Conservation (phyloP, 1,140 invertebrate genomes). For the Microplitis mediator region DNA sequence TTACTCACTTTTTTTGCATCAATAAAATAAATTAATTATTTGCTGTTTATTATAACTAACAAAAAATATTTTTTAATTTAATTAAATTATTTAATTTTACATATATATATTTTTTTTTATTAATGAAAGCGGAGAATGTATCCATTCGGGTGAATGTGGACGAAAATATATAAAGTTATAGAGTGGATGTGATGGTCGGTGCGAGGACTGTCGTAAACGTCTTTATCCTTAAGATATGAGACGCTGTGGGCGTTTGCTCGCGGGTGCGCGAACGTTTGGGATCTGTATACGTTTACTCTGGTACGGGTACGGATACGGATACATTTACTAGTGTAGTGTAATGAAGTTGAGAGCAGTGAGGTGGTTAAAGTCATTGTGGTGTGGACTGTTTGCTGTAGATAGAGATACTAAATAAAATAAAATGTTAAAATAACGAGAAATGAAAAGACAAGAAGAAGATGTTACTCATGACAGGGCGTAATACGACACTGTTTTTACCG, state of each 20-base stretch:
- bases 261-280: constrained; percentile 41
- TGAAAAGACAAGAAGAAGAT: too few species aligned
- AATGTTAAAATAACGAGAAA: too few species aligned
- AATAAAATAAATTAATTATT: not conserved
- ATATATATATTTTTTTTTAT: not conserved
- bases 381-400: too few species aligned
- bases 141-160: not conserved
- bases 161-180: not conserved
- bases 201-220: constrained; percentile 59
- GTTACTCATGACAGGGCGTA: too few species aligned
- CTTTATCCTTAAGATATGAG: constrained; percentile 61
- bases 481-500: too few species aligned
- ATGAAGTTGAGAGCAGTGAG: too few species aligned
- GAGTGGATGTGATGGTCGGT: constrained; percentile 24
- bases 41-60: not conserved
- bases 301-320: not conserved
- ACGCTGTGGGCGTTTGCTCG: constrained; percentile 44
- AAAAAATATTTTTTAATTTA: not conserved
- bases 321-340: too few species aligned
- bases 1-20: not conserved
- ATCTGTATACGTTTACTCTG: constrained; percentile 44
- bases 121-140: not conserved
- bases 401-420: too few species aligned
- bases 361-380: too few species aligned
- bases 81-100: not conserved